These are phyloP conservation scores for Idaea straminata DNA, from an alignment of 2,888 invertebrate species.

Conservation along the genomic window DNA sequence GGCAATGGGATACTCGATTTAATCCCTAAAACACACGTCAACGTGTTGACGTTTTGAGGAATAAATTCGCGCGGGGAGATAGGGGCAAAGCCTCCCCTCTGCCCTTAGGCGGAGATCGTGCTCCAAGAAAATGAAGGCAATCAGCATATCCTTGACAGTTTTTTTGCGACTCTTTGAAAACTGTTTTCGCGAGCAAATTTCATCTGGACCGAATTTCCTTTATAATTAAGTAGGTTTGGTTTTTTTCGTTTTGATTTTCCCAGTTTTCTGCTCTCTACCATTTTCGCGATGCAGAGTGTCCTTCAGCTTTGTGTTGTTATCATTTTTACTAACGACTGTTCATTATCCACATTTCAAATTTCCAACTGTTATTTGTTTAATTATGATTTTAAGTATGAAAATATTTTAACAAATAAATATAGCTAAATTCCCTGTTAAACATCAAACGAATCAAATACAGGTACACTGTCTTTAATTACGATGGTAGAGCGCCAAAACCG, in stretches of 20 bases:
- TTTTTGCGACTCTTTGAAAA: slow-evolving; percentile 43
- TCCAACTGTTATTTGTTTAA: neutral
- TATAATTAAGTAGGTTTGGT: slow-evolving; percentile 23
- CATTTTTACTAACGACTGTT: neutral
- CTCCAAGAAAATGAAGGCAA: slow-evolving; percentile 74
- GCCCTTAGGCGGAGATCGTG: slow-evolving; percentile 61
- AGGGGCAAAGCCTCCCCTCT: slow-evolving; percentile 29
- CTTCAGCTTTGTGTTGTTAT: neutral
- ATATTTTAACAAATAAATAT: neutral
- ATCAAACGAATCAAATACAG: neutral
- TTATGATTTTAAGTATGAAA: neutral
- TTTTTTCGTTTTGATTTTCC: slow-evolving; percentile 6
- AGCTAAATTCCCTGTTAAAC: neutral
- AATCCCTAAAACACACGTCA: slow-evolving; percentile 77
- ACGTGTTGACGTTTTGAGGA: slow-evolving; percentile 78
- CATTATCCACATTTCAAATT: neutral
- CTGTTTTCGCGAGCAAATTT: slow-evolving; percentile 47
- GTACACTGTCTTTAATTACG: slow-evolving; percentile 11
- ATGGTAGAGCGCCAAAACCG: slow-evolving; percentile 12
- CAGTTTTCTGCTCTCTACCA: neutral
- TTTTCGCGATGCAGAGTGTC: neutral
- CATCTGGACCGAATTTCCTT: slow-evolving; percentile 30
- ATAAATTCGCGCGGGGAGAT: slow-evolving; percentile 53
- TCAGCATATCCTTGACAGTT: slow-evolving; percentile 41
- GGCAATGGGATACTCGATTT: slow-evolving; percentile 58